Evolutionary conservation across 2,797 vertebrate genomes (phyloP).

Genomic region (Dendrocincla tyrannina): DNA sequence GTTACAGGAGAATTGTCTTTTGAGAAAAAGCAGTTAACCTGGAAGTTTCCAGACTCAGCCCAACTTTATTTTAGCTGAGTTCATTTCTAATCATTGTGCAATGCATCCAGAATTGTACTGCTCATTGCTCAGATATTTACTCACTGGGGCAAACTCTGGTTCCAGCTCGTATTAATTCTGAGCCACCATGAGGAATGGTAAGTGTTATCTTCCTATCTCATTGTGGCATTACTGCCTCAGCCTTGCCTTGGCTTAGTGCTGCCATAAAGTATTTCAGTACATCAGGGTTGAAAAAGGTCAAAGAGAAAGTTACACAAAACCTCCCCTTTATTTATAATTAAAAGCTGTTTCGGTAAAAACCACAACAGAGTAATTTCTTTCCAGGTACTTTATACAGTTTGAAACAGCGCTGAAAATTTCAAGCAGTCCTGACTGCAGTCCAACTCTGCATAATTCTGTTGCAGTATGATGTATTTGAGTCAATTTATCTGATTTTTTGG

Average conservation of each 20-base stretch:
- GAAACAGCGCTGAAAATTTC: background rate
- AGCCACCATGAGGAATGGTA: background rate
- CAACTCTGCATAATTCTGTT: background rate
- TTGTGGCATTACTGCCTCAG: background rate
- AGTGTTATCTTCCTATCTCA: background rate
- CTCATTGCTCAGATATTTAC: background rate
- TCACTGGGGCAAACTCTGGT: background rate
- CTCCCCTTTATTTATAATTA: background rate
- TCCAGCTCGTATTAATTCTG: background rate
- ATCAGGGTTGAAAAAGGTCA: background rate
- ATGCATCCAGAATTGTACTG: background rate
- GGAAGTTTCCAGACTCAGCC: background rate
- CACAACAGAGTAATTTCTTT: background rate
- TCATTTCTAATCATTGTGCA: background rate
- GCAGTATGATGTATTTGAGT: background rate
- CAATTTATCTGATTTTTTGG: background rate
- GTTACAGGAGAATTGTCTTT: background rate
- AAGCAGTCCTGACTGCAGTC: background rate
- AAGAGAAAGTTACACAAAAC: background rate
- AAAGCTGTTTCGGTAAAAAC: background rate
- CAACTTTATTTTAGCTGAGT: background rate
- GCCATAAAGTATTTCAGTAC: background rate
- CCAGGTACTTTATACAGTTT: background rate
- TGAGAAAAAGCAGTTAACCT: background rate
- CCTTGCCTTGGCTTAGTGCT: background rate